Evolutionary conservation across 1,140 invertebrate genomes (phyloP).

Genomic region (Chrysopa pallens): DNA sequence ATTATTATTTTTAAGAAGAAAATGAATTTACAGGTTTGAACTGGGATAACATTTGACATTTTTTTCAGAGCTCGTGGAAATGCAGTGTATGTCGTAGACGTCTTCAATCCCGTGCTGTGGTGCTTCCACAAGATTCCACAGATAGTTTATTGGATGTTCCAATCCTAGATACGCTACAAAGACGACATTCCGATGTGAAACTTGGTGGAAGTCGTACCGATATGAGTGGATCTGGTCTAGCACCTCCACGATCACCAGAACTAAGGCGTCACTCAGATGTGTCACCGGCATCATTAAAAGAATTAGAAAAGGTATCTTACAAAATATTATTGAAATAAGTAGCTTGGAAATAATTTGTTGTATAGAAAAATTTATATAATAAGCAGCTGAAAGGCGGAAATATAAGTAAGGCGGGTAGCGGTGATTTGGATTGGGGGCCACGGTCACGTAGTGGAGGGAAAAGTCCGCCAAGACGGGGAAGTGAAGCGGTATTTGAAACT

Average conservation of each 20-base stretch:
- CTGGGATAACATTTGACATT: no score
- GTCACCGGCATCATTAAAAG: conserved; percentile 64
- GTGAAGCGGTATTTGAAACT: conserved; percentile 27
- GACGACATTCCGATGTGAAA: conserved; percentile 61
- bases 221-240: conserved; percentile 32
- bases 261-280: conserved; percentile 63
- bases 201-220: conserved; percentile 34
- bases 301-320: conserved; percentile 69
- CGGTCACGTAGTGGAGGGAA: conserved; percentile 17
- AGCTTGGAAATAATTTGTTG: no score
- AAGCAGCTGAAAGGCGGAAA: neutral
- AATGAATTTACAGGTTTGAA: neutral
- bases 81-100: conserved; percentile 66
- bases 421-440: conserved; percentile 10
- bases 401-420: neutral
- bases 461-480: conserved; percentile 21
- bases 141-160: conserved; percentile 64
- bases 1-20: conserved; percentile 20
- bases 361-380: neutral
- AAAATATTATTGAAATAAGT: no score
- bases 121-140: conserved; percentile 55
- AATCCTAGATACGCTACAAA: conserved; percentile 48
- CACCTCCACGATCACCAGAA: conserved; percentile 60
- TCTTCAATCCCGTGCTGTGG: conserved; percentile 44
- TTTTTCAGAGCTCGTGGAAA: conserved; percentile 46